Evolutionary conservation across 2,113 vertebrate genomes (phyloP), one percentile per base, ranked within the genome.

Genomic region (Hyperoodon ampullatus): DNA sequence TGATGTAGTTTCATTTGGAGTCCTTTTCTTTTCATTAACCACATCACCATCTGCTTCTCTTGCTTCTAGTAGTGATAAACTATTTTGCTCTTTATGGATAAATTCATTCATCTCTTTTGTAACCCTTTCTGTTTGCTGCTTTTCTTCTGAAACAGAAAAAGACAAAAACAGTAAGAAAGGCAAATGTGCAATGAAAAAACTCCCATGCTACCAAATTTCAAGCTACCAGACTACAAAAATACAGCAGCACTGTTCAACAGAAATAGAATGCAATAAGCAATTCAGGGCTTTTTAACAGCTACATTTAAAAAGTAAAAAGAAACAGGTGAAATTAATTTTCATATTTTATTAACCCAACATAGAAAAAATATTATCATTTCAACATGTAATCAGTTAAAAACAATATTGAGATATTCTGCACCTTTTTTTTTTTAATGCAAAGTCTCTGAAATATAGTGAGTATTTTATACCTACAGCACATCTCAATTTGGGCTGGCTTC

Each of bases 21-120:
- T 99, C 98, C 99, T 99, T 98, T 99, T 99, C 98, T 99, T 99
- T 97, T 99, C 99, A 98, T 98, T 98, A 97, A 98, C 97, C 97
- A 98, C 91, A 98, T 99, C 99, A 93, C 98, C 98, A 94, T 99
- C 99, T 83, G 98, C 99, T 98, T 99, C 99, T 98, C 99, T 99
- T 92, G 98, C 98, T 98, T 99, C 99, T 98, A 99, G 99, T 93
- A 99, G 99, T 95, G 99, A 98, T 87, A 97, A 98, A 98, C 98
- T 99, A 98, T 98, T 98, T 98, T 99, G 99, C 74, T 99, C 99
- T 98, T 99, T 99, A 97, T 98, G 99, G 94, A 97, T 98, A 98
- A 99, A 99, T 98, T 99, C 99, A 98, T 98, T 99, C 98, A 98
- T 99, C 97, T 99, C 99, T 98, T 99, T 99, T 98, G 98, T 98